A percentile compares a stretch with the other conserved stretches of the same genome.
These are phyloP conservation scores for Misgurnus mizolepis DNA, from an alignment of 2,113 vertebrate genomes.

Conservation along the genomic window DNA sequence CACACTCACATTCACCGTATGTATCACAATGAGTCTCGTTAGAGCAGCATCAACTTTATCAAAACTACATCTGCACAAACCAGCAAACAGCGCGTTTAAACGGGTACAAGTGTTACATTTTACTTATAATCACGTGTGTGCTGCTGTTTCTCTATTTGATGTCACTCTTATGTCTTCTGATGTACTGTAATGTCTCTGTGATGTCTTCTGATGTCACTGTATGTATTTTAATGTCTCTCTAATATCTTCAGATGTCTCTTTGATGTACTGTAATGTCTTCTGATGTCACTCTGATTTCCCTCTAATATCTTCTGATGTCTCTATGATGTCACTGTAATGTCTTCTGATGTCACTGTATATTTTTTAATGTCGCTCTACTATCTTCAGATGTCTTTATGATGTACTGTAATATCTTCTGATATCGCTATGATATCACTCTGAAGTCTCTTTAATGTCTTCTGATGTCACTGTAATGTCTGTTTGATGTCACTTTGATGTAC, in stretches of 20 bases:
- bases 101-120: constrained; percentile 60
- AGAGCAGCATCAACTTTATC: constrained; percentile 63
- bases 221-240: background rate
- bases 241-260: background rate
- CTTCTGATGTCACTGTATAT: too few species aligned
- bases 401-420: too few species aligned
- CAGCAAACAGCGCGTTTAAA: constrained; percentile 61
- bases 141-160: background rate
- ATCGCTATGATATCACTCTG: too few species aligned
- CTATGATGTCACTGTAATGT: too few species aligned
- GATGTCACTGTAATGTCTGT: too few species aligned
- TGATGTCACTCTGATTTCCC: background rate
- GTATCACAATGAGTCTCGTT: constrained; percentile 68
- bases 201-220: too few species aligned
- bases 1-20: too few species aligned
- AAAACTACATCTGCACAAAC: constrained; percentile 53
- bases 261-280: background rate
- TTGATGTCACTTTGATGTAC: too few species aligned
- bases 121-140: background rate
- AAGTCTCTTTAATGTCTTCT: too few species aligned
- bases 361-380: too few species aligned
- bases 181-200: too few species aligned
- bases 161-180: background rate
- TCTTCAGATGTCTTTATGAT: too few species aligned
- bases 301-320: background rate